These are phyloP conservation scores for Thereva nobilitata DNA, from an alignment of 2,888 invertebrate genomes.

Conservation along the genomic window DNA sequence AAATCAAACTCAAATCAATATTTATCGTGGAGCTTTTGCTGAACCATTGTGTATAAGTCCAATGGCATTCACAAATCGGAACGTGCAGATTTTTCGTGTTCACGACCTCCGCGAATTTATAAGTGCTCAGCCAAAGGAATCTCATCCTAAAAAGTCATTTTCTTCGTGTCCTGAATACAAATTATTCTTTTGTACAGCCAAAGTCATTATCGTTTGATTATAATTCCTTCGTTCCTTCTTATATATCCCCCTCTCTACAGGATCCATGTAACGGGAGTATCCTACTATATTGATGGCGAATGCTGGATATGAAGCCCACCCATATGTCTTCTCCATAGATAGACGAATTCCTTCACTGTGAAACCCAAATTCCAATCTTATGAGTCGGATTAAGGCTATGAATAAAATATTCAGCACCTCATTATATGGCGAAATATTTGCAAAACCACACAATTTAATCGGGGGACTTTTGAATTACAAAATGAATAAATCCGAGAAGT, in stretches of 20 bases:
- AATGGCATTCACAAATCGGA: constrained; percentile 20
- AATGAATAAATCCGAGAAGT: too few species aligned
- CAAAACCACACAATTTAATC: too few species aligned
- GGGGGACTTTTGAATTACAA: too few species aligned
- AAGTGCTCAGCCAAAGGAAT: constrained; percentile 29
- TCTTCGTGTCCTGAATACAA: constrained; percentile 33
- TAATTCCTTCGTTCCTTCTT: constrained; percentile 18
- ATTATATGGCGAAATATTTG: too few species aligned
- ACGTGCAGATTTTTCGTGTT: constrained; percentile 31
- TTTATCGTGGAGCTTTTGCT: constrained; percentile 29
- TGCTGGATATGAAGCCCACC: constrained; percentile 18
- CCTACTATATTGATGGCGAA: constrained; percentile 5
- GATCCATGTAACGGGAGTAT: neutral
- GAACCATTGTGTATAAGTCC: constrained; percentile 19
- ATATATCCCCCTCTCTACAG: neutral
- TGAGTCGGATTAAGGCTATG: constrained; percentile 27
- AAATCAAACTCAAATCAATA: constrained; percentile 34
- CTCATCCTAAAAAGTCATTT: constrained; percentile 34
- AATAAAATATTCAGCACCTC: too few species aligned
- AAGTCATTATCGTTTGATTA: constrained; percentile 34
- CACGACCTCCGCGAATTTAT: constrained; percentile 32
- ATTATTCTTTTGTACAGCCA: constrained; percentile 29
- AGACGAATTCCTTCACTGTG: constrained; percentile 17
- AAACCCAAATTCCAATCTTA: constrained; percentile 30
- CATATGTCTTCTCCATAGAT: constrained; percentile 13